A percentile compares a stretch with the other conserved stretches of the same genome.
phyloP scores from a whole-genome alignment of 2,797 vertebrate species.

The Eremophila alpestris region DNA sequence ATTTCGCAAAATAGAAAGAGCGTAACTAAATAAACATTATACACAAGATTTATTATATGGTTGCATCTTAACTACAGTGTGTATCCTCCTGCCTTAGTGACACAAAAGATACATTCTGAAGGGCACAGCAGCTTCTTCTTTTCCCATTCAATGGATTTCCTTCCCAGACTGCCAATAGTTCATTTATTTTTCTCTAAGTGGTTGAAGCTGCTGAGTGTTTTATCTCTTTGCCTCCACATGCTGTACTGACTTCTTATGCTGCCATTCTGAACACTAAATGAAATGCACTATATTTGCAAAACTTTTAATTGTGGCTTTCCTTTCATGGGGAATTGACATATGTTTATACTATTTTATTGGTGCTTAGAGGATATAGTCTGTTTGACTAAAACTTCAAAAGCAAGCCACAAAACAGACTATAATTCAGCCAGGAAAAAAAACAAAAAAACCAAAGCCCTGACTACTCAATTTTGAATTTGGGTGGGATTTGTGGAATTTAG shows the following conservation, averaged over 20 bases:
- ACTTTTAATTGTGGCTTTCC: slow-evolving; percentile 30
- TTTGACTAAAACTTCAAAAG: neutral
- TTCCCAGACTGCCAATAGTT: neutral
- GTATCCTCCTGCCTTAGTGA: neutral
- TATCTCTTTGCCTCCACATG: neutral
- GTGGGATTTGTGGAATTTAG: neutral
- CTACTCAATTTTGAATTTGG: neutral
- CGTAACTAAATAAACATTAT: neutral
- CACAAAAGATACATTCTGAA: neutral
- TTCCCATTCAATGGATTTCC: neutral
- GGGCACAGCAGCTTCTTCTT: neutral
- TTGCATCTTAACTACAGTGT: neutral
- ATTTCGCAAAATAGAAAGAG: neutral
- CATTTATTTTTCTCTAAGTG: neutral
- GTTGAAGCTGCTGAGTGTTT: neutral
- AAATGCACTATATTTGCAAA: slow-evolving; percentile 17
- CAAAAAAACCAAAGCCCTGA: neutral
- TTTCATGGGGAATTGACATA: slow-evolving; percentile 2
- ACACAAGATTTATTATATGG: neutral
- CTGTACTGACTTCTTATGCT: neutral
- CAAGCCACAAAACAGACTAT: neutral
- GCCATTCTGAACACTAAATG: neutral
- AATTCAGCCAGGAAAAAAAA: neutral
- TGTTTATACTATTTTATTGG: neutral
- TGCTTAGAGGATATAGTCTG: neutral